Evolutionary conservation across 2,888 invertebrate species (phyloP).

Genomic region (Entomobrya multifasciata): DNA sequence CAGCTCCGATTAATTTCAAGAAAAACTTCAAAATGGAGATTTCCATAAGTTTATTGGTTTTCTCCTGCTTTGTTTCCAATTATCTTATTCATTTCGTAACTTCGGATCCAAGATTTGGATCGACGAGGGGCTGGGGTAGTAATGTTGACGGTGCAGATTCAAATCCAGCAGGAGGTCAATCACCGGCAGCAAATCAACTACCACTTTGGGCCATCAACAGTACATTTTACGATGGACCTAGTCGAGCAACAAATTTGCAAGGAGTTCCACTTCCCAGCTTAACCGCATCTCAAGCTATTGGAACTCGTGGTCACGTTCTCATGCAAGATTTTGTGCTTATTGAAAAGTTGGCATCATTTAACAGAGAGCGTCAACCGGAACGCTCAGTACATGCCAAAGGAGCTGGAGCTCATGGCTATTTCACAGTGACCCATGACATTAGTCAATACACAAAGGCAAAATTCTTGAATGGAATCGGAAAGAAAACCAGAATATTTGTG

Average conservation of each 20-base stretch:
- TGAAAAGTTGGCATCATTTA: constrained; percentile 91
- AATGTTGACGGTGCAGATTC: background rate
- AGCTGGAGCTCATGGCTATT: constrained; percentile 84
- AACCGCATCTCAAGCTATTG: constrained; percentile 86
- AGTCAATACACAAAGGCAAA: constrained; percentile 89
- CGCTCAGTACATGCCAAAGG: constrained; percentile 93
- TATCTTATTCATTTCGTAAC: background rate
- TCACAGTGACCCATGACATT: constrained; percentile 93
- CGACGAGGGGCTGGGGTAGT: background rate
- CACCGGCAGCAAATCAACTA: background rate
- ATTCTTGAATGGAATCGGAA: constrained; percentile 88
- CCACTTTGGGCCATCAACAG: background rate
- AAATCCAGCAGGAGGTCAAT: background rate
- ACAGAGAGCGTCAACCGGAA: constrained; percentile 95
- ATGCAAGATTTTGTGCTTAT: constrained; percentile 91
- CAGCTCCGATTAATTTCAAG: too few species aligned
- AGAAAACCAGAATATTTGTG: constrained; percentile 89
- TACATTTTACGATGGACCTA: background rate
- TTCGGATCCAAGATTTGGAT: background rate
- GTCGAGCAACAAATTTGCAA: constrained; percentile 52
- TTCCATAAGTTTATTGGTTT: too few species aligned
- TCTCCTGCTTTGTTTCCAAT: too few species aligned
- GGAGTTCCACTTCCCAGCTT: constrained; percentile 46
- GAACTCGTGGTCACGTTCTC: constrained; percentile 91
- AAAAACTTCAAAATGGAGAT: too few species aligned